These are phyloP conservation scores for Cinara cedri DNA, from an alignment of 2,888 invertebrate species.

Conservation along the genomic window DNA sequence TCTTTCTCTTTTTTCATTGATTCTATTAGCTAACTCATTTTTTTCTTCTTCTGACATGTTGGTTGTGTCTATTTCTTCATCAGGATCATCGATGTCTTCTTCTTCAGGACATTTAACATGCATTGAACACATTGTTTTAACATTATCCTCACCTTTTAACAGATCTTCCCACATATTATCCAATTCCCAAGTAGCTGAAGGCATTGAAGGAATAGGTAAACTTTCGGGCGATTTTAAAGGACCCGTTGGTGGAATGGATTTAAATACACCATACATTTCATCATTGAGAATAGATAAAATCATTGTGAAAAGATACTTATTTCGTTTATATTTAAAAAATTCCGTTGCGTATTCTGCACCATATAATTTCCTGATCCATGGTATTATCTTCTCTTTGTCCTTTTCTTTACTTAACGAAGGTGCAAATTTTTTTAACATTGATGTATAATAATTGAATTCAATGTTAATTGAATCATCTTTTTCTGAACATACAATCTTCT, in stretches of 20 bases:
- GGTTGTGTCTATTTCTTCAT: background rate
- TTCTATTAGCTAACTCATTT: background rate
- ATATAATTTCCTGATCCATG: slow-evolving; percentile 66
- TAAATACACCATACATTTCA: slow-evolving; percentile 58
- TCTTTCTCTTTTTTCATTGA: background rate
- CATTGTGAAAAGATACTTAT: slow-evolving; percentile 62
- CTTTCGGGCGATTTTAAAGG: slow-evolving; percentile 49
- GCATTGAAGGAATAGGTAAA: slow-evolving; percentile 17
- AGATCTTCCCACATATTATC: slow-evolving; percentile 47
- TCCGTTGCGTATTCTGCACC: slow-evolving; percentile 65
- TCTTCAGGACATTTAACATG: slow-evolving; percentile 25
- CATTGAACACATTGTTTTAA: background rate
- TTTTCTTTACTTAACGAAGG: slow-evolving; percentile 63
- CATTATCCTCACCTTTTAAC: slow-evolving; percentile 1
- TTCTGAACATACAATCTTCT: background rate
- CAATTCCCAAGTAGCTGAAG: slow-evolving; percentile 33
- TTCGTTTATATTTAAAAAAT: slow-evolving; percentile 64
- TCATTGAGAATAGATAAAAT: slow-evolving; percentile 58
- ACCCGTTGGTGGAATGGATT: slow-evolving; percentile 56
- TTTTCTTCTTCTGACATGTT: slow-evolving; percentile 59
- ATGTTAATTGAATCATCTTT: slow-evolving; percentile 64
- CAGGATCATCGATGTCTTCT: background rate
- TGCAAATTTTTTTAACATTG: slow-evolving; percentile 64
- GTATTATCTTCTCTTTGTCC: slow-evolving; percentile 63
- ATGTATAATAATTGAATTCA: slow-evolving; percentile 66